Evolutionary conservation across 2,797 vertebrate genomes (phyloP).

Genomic region (Cetoscarus ocellatus): DNA sequence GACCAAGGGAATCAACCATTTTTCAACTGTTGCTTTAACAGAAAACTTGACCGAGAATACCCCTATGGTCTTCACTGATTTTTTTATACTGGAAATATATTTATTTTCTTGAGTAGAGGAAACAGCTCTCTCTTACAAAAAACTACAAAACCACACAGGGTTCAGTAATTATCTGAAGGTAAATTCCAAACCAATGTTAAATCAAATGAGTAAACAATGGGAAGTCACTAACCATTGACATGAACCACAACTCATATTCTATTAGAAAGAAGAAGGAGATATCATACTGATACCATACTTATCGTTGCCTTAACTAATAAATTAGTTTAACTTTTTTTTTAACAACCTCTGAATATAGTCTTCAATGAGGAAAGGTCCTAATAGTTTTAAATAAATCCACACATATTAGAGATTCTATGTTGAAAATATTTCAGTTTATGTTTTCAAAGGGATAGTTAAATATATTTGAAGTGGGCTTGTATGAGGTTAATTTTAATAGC

Average conservation of each 20-base stretch:
- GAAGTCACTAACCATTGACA: conserved; percentile 47
- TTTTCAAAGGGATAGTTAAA: no score
- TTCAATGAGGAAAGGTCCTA: no score
- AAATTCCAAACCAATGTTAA: conserved; percentile 40
- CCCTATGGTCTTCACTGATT: neutral
- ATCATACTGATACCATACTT: no score
- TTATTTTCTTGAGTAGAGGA: neutral
- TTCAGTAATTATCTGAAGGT: conserved; percentile 14
- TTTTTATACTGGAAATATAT: conserved; percentile 1
- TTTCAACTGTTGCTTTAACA: neutral
- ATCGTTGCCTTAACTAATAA: no score
- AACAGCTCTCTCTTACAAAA: conserved; percentile 18
- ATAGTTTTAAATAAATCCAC: no score
- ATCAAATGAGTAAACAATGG: neutral
- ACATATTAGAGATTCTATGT: no score
- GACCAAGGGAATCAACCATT: no score
- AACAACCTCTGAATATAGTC: no score
- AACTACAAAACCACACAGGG: neutral
- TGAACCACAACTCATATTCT: conserved; percentile 10
- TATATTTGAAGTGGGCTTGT: no score
- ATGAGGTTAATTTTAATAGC: no score
- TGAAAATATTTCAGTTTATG: no score
- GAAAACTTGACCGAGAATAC: neutral
- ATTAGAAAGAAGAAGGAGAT: neutral
- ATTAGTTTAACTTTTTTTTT: no score